Evolutionary conservation across 2,888 invertebrate genomes (phyloP).

Genomic region (Meandrusa payeni): DNA sequence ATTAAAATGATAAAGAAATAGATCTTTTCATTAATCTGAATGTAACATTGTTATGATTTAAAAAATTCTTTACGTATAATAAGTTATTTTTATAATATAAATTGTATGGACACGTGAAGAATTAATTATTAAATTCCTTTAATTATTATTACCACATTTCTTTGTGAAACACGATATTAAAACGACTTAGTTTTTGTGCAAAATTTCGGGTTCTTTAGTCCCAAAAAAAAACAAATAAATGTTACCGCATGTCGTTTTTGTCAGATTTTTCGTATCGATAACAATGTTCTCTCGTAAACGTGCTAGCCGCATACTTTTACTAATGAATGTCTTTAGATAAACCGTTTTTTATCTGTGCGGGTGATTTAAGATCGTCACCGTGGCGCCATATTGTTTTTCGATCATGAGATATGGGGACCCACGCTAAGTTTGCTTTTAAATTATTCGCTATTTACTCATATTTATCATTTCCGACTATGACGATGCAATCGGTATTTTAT

Average conservation of each 20-base stretch:
- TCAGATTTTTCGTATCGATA: slow-evolving; percentile 10
- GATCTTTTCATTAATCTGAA: too few species aligned
- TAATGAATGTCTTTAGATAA: slow-evolving; percentile 36
- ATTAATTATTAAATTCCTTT: too few species aligned
- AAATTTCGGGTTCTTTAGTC: slow-evolving; percentile 1
- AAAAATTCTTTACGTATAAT: too few species aligned
- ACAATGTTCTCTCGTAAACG: slow-evolving; percentile 8
- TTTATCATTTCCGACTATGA: too few species aligned
- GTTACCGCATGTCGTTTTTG: neutral
- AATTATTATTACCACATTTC: too few species aligned
- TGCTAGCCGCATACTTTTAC: slow-evolving; percentile 26
- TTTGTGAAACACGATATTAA: too few species aligned
- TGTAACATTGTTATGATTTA: too few species aligned
- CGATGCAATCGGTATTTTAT: too few species aligned
- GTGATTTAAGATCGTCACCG: slow-evolving; percentile 51
- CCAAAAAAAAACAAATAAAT: slow-evolving; percentile 6
- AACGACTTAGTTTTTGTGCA: slow-evolving; percentile 4
- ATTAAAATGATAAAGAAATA: too few species aligned
- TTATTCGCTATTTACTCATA: too few species aligned
- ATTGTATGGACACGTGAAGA: too few species aligned
- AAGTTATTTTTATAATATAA: too few species aligned
- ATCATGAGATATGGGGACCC: slow-evolving; percentile 42
- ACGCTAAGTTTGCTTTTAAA: slow-evolving; percentile 34
- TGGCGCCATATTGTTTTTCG: slow-evolving; percentile 54
- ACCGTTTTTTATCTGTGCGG: slow-evolving; percentile 39